phyloP scores from a whole-genome alignment of 2,113 vertebrate species.

The Hemibagrus wyckioides region DNA sequence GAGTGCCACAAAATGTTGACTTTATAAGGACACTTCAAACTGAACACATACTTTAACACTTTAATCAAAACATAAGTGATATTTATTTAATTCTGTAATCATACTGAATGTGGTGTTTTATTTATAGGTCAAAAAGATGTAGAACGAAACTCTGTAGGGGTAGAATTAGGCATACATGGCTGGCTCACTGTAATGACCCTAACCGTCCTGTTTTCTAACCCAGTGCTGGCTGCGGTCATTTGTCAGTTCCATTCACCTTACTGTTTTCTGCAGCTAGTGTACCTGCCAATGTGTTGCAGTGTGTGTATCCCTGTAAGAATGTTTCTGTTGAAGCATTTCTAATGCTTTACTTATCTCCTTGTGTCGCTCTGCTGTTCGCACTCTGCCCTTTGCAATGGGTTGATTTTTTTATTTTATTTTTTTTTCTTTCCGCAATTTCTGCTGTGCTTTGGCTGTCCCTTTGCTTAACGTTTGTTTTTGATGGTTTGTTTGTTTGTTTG shows the following conservation, averaged over 20 bases:
- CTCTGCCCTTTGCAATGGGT: neutral
- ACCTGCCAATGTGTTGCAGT: constrained; percentile 16
- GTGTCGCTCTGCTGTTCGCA: constrained; percentile 47
- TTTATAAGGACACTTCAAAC: neutral
- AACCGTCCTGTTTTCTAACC: constrained; percentile 22
- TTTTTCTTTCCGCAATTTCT: constrained; percentile 58
- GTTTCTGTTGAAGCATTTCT: constrained; percentile 52
- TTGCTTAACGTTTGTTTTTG: constrained; percentile 58
- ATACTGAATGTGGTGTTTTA: neutral
- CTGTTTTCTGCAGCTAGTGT: constrained; percentile 23
- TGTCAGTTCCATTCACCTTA: constrained; percentile 18
- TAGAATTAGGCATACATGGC: neutral
- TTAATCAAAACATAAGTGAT: neutral
- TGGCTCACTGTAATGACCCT: neutral
- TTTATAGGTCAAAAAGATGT: neutral
- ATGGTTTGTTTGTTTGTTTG: no score
- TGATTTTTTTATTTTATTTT: constrained; percentile 47
- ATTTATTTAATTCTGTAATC: neutral
- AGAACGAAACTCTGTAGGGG: neutral
- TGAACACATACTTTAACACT: neutral
- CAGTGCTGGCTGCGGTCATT: constrained; percentile 35
- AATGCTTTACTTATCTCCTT: constrained; percentile 61
- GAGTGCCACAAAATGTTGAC: neutral
- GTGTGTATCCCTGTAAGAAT: constrained; percentile 60
- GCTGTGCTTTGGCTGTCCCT: constrained; percentile 70